These are phyloP conservation scores for Melipona quadrifasciata DNA, from an alignment of 1,140 invertebrate species.

Conservation along the genomic window DNA sequence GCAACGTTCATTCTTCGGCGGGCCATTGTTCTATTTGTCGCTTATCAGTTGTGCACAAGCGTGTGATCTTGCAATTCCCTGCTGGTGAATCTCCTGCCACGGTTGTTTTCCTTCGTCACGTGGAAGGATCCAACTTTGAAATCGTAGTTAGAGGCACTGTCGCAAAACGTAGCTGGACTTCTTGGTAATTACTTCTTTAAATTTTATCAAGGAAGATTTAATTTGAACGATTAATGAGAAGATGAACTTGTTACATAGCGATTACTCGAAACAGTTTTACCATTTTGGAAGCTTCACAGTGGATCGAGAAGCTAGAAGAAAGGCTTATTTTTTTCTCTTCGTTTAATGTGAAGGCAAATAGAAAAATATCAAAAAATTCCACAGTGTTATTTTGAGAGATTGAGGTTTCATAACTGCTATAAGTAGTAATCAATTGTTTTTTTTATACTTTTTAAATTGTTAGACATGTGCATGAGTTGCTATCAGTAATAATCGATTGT, in stretches of 20 bases:
- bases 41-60: background rate
- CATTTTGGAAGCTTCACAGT: background rate
- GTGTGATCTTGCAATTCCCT: background rate
- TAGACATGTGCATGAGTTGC: background rate
- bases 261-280: background rate
- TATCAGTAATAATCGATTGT: background rate
- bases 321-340: background rate
- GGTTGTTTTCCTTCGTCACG: background rate
- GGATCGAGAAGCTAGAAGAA: background rate
- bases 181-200: conserved; percentile 16
- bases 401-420: background rate
- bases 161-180: background rate
- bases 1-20: conserved; percentile 6
- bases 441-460: background rate
- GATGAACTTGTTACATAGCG: background rate
- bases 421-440: background rate
- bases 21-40: conserved; percentile 24
- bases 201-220: background rate
- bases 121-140: background rate
- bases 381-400: background rate
- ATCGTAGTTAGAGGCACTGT: background rate
- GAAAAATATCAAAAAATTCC: background rate
- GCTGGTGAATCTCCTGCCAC: background rate
- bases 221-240: background rate
- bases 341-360: background rate